These are phyloP conservation scores for Blera fallax DNA, from an alignment of 2,888 invertebrate genomes.

Conservation along the genomic window DNA sequence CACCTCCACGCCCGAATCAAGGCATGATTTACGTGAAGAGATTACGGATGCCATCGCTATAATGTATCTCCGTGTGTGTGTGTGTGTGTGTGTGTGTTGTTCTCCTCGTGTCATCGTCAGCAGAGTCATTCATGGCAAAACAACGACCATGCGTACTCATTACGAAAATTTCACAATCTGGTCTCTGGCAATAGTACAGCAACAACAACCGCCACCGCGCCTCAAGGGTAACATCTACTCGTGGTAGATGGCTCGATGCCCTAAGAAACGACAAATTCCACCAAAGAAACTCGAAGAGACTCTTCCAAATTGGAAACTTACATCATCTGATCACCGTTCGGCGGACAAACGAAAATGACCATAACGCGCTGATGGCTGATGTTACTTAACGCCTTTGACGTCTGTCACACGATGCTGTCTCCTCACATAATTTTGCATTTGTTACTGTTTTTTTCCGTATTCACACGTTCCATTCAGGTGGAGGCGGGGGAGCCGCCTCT, in stretches of 20 bases:
- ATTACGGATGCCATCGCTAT: constrained; percentile 15
- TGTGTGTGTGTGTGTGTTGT: constrained; percentile 6
- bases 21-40: constrained; percentile 42
- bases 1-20: neutral
- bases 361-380: constrained; percentile 46
- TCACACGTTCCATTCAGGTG: constrained; percentile 19
- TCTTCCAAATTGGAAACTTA: constrained; percentile 37
- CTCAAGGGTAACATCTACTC: constrained; percentile 26
- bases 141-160: constrained; percentile 27
- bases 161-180: constrained; percentile 25
- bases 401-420: constrained; percentile 40
- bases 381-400: constrained; percentile 62
- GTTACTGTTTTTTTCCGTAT: constrained; percentile 27
- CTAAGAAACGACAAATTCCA: neutral
- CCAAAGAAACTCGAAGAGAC: neutral
- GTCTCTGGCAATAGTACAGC: neutral
- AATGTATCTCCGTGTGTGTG: constrained; percentile 22
- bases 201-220: neutral
- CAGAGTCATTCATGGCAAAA: constrained; percentile 14
- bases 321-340: constrained; percentile 17
- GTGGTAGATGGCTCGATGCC: neutral
- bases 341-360: constrained; percentile 27
- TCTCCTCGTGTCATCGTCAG: neutral
- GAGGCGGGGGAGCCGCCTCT: neutral
- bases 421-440: constrained; percentile 52